phyloP scores from a whole-genome alignment of 2,888 invertebrate species.

The Lithophane leautieri region DNA sequence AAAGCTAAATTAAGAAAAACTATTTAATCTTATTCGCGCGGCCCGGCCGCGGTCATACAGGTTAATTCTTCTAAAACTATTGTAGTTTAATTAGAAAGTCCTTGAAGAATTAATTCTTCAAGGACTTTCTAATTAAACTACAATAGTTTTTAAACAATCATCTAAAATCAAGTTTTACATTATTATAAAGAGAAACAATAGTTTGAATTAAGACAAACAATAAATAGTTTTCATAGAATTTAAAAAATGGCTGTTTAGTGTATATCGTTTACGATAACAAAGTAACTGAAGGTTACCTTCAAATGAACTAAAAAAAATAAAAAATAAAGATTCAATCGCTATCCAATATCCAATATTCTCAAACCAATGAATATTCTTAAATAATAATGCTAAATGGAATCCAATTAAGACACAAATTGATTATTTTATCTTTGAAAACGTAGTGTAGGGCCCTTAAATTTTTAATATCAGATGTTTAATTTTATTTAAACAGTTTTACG shows the following conservation, averaged over 20 bases:
- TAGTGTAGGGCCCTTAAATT: conserved; percentile 14
- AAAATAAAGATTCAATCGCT: conserved; percentile 31
- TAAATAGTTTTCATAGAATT: too few relatives aligned
- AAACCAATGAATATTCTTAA: conserved; percentile 51
- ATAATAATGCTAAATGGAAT: conserved; percentile 48
- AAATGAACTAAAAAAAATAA: conserved; percentile 31
- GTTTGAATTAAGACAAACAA: not conserved
- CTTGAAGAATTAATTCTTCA: too few relatives aligned
- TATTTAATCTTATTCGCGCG: not conserved
- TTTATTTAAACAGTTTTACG: not conserved
- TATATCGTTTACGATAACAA: not conserved
- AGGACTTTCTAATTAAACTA: too few relatives aligned
- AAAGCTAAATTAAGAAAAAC: not conserved
- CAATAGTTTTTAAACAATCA: not conserved
- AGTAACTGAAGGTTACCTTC: not conserved
- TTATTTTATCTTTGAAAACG: conserved; percentile 48
- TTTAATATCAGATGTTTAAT: conserved; percentile 2
- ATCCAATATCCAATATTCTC: conserved; percentile 38
- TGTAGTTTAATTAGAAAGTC: too few relatives aligned
- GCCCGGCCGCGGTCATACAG: too few relatives aligned
- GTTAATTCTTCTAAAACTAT: too few relatives aligned
- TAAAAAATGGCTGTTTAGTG: not conserved
- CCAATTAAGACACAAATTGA: conserved; percentile 50
- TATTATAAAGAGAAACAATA: not conserved
- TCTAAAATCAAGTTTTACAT: not conserved